Base-by-base conservation (phyloP, 1,140 invertebrate genomes). In the Drosophila varians region DNA sequence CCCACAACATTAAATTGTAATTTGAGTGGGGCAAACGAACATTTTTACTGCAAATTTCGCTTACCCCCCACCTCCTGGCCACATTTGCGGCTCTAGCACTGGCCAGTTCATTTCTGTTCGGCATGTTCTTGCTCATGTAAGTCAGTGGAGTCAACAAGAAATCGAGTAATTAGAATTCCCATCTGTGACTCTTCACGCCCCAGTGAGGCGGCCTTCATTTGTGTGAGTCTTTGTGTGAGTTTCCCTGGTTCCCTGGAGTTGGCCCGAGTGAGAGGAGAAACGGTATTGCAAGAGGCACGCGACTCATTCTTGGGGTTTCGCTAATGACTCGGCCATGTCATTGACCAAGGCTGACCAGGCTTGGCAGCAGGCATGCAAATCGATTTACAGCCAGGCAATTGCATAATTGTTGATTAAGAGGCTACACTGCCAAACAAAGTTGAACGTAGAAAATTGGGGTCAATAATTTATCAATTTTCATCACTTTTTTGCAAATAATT, bases 1-100 rank as follows among this genome's bases (percentile, higher is more conserved):
- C 80, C 80, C 82, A 84, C 80, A 84, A 84, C 80, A 87, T 84
- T 84, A 84, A 84, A 84, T 84, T 84, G 80, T 84, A 86, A 86
- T 84, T 87, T 87, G 82, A 84, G 82, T 80, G 82, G 80, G 57
- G 80, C 82, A 80, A 79, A 65, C 64, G 64, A 66, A 84, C 82
- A 86, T 86, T 84, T 84, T 80, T 76, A 77, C 72, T 58, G 82
- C 51, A 43, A 69, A 77, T 87, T 80, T 80, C 48, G 57, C 31
- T 57, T 51, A 26, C 6, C 23, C 48, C 14, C 19, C 51, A 25
- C 26, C 72, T 46, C 16, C 38, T 18, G 2, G 14, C 16, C 38
- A 42, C 38, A 9, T 42, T 18, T 42, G 16, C n/a, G 47, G 42
- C 23, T 18, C 14, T 16, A 4, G n/a, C 16, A 12, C 38, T n/a